Conservation (phyloP, 2,888 invertebrate species). For the Elegia similella region DNA sequence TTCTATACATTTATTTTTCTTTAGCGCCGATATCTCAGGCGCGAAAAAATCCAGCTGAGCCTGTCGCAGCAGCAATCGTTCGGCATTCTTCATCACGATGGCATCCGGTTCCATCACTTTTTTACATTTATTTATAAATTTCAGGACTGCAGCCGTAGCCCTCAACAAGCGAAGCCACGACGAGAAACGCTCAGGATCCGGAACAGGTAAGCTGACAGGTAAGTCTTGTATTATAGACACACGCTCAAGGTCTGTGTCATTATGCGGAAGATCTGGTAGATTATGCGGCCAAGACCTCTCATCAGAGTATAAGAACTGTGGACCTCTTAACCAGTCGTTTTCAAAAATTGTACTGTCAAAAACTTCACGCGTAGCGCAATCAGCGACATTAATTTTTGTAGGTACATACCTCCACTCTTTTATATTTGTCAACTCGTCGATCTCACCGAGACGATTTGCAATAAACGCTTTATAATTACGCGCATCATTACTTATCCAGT, state of each 20-base stretch:
- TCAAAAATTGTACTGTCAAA: neutral
- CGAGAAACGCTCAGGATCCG: conserved; percentile 9
- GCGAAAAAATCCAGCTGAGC: neutral
- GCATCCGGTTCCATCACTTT: neutral
- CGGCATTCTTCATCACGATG: neutral
- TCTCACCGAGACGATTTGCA: conserved; percentile 23
- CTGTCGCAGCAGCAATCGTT: neutral
- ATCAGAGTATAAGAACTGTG: conserved; percentile 13
- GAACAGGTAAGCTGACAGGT: conserved; percentile 17
- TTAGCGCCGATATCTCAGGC: neutral
- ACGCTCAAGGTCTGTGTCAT: neutral
- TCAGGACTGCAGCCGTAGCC: conserved; percentile 14
- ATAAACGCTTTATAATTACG: conserved; percentile 20
- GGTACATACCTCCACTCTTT: conserved; percentile 20
- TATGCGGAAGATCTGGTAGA: neutral
- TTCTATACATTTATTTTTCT: neutral
- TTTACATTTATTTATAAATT: conserved; percentile 19
- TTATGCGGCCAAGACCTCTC: neutral
- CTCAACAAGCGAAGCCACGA: conserved; percentile 17
- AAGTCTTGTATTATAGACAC: neutral
- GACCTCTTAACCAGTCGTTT: conserved; percentile 19
- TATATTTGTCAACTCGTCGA: conserved; percentile 19
- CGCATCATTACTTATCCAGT: neutral
- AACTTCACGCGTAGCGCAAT: conserved; percentile 14
- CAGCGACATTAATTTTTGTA: too few relatives aligned